A percentile compares a stretch with the other conserved stretches of the same genome.
Conservation (phyloP, 2,888 invertebrate genomes). For the Siphlonurus alternatus region DNA sequence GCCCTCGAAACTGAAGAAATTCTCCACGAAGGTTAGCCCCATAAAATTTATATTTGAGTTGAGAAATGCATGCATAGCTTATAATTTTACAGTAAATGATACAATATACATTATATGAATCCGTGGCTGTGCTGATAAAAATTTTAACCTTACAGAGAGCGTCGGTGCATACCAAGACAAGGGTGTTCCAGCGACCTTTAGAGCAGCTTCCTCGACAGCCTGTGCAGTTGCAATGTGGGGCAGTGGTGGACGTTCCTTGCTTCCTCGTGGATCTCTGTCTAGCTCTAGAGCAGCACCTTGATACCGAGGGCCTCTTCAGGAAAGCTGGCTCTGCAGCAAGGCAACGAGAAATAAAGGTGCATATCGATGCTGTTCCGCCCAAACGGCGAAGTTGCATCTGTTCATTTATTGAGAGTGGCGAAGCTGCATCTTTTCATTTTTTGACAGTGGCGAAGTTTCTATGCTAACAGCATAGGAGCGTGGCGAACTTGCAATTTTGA, state of each 20-base stretch:
- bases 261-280: slow-evolving; percentile 55
- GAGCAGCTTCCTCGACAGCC: slow-evolving; percentile 33
- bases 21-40: slow-evolving; percentile 34
- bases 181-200: slow-evolving; percentile 37
- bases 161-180: slow-evolving; percentile 17
- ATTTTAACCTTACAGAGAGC: too few relatives aligned
- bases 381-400: not conserved
- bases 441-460: too few relatives aligned
- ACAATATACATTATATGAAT: too few relatives aligned
- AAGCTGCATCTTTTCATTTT: too few relatives aligned
- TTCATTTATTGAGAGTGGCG: too few relatives aligned
- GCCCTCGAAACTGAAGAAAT: slow-evolving; percentile 32
- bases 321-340: slow-evolving; percentile 73
- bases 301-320: slow-evolving; percentile 70
- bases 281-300: slow-evolving; percentile 46
- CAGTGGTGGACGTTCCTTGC: slow-evolving; percentile 50
- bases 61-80: slow-evolving; percentile 7
- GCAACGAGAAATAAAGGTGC: slow-evolving; percentile 65
- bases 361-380: slow-evolving; percentile 12
- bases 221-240: slow-evolving; percentile 46
- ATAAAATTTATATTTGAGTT: slow-evolving; percentile 25
- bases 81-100: too few relatives aligned
- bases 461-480: not conserved
- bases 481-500: too few relatives aligned
- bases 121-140: too few relatives aligned